A percentile compares a stretch with the other conserved stretches of the same genome.
phyloP scores from a whole-genome alignment of 2,797 vertebrate species.

The Spinus olivaceus region DNA sequence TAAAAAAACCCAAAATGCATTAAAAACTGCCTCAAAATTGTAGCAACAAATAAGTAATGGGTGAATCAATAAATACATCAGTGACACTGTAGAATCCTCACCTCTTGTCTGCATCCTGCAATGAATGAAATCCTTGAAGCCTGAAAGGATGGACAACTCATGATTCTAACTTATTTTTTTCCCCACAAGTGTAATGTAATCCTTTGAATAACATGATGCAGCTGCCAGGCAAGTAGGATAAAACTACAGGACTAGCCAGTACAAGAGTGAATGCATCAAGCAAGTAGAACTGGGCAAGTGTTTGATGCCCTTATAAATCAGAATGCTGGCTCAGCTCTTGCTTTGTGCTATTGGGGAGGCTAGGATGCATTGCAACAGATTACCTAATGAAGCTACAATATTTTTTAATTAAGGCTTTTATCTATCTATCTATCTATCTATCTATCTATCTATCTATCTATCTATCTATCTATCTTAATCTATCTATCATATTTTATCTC shows the following conservation, averaged over 20 bases:
- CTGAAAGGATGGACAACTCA: not conserved
- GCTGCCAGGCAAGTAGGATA: not conserved
- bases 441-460: not conserved
- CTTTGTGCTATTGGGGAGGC: not conserved
- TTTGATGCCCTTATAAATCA: not conserved
- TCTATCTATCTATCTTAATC: not conserved
- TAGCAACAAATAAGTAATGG: not conserved
- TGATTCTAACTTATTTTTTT: not conserved
- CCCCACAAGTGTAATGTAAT: not conserved
- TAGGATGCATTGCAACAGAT: not conserved
- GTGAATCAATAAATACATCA: not conserved
- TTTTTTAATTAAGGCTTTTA: not conserved
- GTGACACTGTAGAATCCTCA: not conserved
- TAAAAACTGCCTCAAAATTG: not conserved
- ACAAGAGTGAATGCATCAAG: not conserved
- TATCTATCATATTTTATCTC: not conserved
- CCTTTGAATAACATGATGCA: not conserved
- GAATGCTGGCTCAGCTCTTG: not conserved
- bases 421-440: too few species aligned
- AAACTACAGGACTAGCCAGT: not conserved
- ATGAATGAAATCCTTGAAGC: not conserved
- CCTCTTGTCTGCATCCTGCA: not conserved
- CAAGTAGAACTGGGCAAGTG: not conserved
- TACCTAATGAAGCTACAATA: not conserved
- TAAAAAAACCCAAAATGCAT: fast-evolving